Conservation (phyloP, 2,113 vertebrate genomes). For the Callionymus lyra region DNA sequence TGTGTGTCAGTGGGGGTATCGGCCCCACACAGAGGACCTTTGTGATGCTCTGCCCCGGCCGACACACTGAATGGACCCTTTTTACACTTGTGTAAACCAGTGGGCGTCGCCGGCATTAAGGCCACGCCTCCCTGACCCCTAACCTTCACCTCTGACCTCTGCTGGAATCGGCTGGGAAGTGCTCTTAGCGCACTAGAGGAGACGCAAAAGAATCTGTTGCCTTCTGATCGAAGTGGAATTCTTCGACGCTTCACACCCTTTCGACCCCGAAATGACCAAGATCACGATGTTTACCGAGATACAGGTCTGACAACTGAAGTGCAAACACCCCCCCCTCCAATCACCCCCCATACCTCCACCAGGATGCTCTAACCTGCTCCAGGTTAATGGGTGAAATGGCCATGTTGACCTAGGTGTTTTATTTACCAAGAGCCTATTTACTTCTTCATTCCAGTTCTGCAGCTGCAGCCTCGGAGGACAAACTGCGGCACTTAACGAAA, state of each 20-base stretch:
- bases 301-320: constrained; percentile 29
- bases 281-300: constrained; percentile 28
- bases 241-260: no score
- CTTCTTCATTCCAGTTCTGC: constrained; percentile 50
- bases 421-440: constrained; percentile 66
- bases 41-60: constrained; percentile 62
- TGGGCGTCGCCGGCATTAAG: constrained; percentile 51
- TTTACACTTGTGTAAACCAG: constrained; percentile 73
- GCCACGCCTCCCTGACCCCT: constrained; percentile 56
- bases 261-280: background rate
- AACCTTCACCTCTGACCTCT: constrained; percentile 67
- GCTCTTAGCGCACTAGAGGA: constrained; percentile 26
- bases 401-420: constrained; percentile 67
- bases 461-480: constrained; percentile 64
- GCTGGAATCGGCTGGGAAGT: constrained; percentile 59
- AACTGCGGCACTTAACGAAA: constrained; percentile 52
- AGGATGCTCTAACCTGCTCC: constrained; percentile 33
- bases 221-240: no score
- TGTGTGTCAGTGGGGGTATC: constrained; percentile 19
- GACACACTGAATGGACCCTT: constrained; percentile 66
- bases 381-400: constrained; percentile 65
- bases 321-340: constrained; percentile 4
- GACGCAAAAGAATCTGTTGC: constrained; percentile 10
- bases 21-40: constrained; percentile 64
- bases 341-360: no score